Evolutionary conservation across 2,888 invertebrate species (phyloP), one percentile per base, ranked within the genome.

Genomic region (Agelastica alni): DNA sequence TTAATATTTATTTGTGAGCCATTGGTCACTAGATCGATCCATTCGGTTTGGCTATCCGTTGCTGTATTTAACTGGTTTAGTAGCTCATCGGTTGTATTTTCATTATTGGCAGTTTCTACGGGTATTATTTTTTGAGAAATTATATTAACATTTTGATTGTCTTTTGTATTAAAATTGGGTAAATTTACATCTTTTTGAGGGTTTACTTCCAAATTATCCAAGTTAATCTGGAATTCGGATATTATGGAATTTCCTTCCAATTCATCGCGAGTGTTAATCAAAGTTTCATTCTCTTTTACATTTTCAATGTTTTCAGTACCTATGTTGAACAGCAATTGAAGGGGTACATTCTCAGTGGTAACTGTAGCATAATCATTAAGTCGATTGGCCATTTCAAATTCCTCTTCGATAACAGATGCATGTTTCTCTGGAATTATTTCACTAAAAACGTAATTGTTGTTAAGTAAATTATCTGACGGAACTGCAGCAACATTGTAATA

Each of bases 351-450:
- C 63, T 77, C 77, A 0, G 76, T 70, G n/a, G 73, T 74, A 9
- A 77, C 74, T 3, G 77, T 76, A 1, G 77, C 77, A 59, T 77
- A 77, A 62, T 75, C 72, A 59, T 77, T 77, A 13, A 77, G 62
- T 22, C 73, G 70, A 56, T 76, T 76, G 3, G 75, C 75, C 56
- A 71, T 75, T 64, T 76, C 76, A 52, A 73, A 77, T 51, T 70
- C 59, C 20, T 69, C 68, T 63, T 74, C 72, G n/a, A 74, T 67
- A 3, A 73, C 73, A 16, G 72, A 69, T 3, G 75, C 74, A 51
- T 65, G 73, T 61, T 73, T 73, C 22, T 70, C 62, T 48, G 63
- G 60, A 13, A 55, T 53, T 37, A 62, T 60, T 48, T 54, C 44
- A 6, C 52, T 58, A 10, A 56, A 58, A 5, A 59, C 49, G 37